Evolutionary conservation across 2,888 invertebrate species (phyloP), one percentile per base, ranked within the genome.

Genomic region (Ophion slaviceki): DNA sequence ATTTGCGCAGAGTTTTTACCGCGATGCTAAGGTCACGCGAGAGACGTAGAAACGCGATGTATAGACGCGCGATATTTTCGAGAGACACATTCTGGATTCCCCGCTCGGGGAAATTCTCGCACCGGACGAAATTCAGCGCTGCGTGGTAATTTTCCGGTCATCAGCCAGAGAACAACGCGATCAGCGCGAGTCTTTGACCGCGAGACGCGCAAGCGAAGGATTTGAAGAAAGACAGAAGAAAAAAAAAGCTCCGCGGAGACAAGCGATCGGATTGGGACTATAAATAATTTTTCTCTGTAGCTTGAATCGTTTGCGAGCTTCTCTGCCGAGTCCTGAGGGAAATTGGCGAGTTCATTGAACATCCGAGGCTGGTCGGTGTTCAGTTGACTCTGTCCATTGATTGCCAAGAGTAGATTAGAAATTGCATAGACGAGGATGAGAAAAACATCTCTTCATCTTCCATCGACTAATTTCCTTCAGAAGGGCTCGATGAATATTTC

Each of bases 171-270:
- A 80, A 88, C 87, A 87, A 88, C 78, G 87, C 74, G n/a, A 79
- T 17, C 62, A 40, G 40, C 59, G 57, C 14, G 72, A 86, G 89
- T 87, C 88, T 88, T 88, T 88, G 89, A 88, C 88, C 88, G 86
- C 57, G 10, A 28, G 20, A 36, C 8, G 14, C 76, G 14, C n/a
- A 47, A 66, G 59, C 28, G 28, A 28, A 40, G 11, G 24, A 28
- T 7, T 28, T 17, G n/a, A 59, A 64, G 61, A 17, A 68, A 45
- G 47, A 45, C 3, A 32, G 32, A 78, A n/a, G 61, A 79, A 71
- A n/a, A 70, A 70, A 79, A 71, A 62, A 70, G 59, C 59, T 59
- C 36, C 10, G 20, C 24, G n/a, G 59, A 32, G 24, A 53, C 53
- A 45, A 68, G 20, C 8, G 20, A 17, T 59, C 36, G 1, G 17